phyloP scores from a whole-genome alignment of 2,888 invertebrate species.

The Cerastis rubricosa region DNA sequence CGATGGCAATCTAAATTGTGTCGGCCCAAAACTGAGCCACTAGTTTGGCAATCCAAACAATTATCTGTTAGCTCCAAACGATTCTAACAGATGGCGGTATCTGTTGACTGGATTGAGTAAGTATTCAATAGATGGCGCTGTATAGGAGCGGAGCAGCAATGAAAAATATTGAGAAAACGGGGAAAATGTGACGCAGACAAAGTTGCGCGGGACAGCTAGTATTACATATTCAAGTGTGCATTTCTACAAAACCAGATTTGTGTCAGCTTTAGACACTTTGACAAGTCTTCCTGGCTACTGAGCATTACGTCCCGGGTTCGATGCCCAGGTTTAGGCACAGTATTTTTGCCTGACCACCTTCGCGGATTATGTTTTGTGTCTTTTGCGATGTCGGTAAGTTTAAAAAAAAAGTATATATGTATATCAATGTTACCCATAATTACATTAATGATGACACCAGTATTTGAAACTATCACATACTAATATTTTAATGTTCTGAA shows the following conservation, averaged over 20 bases:
- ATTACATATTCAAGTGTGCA: neutral
- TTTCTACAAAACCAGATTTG: neutral
- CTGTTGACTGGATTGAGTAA: too few species aligned
- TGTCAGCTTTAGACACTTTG: too few species aligned
- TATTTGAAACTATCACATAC: neutral
- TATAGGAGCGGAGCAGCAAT: too few species aligned
- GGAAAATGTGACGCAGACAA: too few species aligned
- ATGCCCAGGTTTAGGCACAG: neutral
- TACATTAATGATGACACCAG: neutral
- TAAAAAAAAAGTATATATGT: neutral
- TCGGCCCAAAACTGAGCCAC: too few species aligned
- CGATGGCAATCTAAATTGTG: too few species aligned
- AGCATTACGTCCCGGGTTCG: neutral
- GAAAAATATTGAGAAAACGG: too few species aligned
- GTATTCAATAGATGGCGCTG: too few species aligned
- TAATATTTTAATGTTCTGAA: conserved; percentile 8
- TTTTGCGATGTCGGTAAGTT: conserved; percentile 17
- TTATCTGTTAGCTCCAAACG: too few species aligned
- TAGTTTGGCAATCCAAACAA: too few species aligned
- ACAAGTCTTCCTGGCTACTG: neutral
- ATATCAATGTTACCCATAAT: neutral
- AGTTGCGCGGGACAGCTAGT: too few species aligned
- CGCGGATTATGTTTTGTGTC: neutral
- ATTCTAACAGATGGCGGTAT: too few species aligned
- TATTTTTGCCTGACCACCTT: neutral